Percentiles rank a stretch among this genome's conserved stretches.
Conservation (phyloP, 2,888 invertebrate genomes). For the Glaucopsyche alexis region DNA sequence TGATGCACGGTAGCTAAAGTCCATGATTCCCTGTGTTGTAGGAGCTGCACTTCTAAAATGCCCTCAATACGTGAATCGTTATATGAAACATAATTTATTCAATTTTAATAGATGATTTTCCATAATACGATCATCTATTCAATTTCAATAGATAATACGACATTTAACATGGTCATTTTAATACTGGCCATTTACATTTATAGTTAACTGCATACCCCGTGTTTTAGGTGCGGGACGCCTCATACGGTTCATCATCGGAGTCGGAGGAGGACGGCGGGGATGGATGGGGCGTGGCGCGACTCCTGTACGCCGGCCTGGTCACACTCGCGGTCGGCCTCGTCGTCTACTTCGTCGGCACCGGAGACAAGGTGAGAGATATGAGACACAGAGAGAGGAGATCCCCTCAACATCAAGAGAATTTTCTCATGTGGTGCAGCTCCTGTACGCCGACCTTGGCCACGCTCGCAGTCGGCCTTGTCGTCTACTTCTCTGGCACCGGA, state of each 20-base stretch:
- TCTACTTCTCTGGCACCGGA: constrained; percentile 94
- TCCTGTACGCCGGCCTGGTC: constrained; percentile 91
- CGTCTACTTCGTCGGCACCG: constrained; percentile 93
- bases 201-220: neutral
- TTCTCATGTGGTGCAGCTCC: no score
- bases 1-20: no score
- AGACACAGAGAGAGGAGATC: neutral
- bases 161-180: no score
- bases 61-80: no score
- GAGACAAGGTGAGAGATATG: constrained; percentile 83
- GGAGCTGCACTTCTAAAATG: no score
- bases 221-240: constrained; percentile 89
- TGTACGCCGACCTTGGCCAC: no score
- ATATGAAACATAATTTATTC: no score
- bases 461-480: constrained; percentile 83
- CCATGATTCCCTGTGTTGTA: no score
- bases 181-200: neutral
- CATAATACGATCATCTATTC: no score
- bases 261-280: constrained; percentile 82
- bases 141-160: no score
- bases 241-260: constrained; percentile 87
- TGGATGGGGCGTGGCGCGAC: constrained; percentile 89
- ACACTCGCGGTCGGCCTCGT: constrained; percentile 91
- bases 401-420: neutral
- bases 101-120: no score